These are phyloP conservation scores for Elegia similella DNA, from an alignment of 2,888 invertebrate species.

Conservation along the genomic window DNA sequence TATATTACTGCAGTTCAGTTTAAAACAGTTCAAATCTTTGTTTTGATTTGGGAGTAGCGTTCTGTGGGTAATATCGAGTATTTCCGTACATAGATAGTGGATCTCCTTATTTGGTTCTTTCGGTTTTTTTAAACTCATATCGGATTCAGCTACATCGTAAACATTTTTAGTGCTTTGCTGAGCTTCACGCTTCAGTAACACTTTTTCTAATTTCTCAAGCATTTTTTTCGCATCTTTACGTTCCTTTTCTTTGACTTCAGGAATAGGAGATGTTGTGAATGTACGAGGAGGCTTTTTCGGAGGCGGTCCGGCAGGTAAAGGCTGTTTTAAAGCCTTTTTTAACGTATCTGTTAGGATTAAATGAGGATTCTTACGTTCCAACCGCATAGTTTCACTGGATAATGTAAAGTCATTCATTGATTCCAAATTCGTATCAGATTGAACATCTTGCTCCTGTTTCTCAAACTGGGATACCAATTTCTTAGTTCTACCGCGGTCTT, in stretches of 20 bases:
- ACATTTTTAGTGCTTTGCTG: conserved; percentile 49
- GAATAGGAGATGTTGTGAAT: conserved; percentile 63
- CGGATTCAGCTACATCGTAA: conserved; percentile 46
- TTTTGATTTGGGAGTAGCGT: conserved; percentile 49
- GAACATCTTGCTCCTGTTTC: conserved; percentile 29
- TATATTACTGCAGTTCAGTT: conserved; percentile 64
- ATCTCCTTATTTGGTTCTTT: conserved; percentile 54
- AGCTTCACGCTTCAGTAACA: conserved; percentile 71
- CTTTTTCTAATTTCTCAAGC: conserved; percentile 84
- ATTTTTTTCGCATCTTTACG: conserved; percentile 83
- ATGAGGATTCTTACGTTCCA: conserved; percentile 72
- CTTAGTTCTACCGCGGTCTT: conserved; percentile 60
- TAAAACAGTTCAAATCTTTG: conserved; percentile 62
- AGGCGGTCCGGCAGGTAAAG: conserved; percentile 86
- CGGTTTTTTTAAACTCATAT: conserved; percentile 47
- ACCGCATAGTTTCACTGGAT: conserved; percentile 67
- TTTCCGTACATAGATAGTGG: conserved; percentile 76
- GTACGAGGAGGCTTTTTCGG: conserved; percentile 89
- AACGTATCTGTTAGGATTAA: conserved; percentile 81
- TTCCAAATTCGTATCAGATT: conserved; percentile 48
- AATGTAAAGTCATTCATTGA: conserved; percentile 57
- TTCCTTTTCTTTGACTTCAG: conserved; percentile 47
- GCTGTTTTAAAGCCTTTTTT: conserved; percentile 84
- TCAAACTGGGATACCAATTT: conserved; percentile 50
- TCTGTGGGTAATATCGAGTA: conserved; percentile 64